These are phyloP conservation scores for Tenthredo mesomela DNA, from an alignment of 2,888 invertebrate genomes.

Conservation along the genomic window DNA sequence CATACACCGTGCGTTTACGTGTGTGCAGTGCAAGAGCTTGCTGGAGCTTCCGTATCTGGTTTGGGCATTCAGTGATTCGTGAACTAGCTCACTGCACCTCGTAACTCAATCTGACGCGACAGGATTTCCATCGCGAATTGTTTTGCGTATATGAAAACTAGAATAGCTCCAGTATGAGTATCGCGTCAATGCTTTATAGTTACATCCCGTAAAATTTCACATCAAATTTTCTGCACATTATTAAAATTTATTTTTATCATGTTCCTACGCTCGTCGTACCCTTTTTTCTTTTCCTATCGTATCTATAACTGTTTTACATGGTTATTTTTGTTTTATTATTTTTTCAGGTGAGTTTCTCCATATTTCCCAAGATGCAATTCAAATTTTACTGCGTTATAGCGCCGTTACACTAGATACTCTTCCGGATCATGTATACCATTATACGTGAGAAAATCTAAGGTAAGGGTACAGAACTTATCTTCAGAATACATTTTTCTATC, in stretches of 20 bases:
- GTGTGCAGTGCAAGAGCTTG: neutral
- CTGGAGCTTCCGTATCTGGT: constrained; percentile 59
- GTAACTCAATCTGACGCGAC: constrained; percentile 38
- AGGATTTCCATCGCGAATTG: constrained; percentile 31
- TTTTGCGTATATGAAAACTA: constrained; percentile 13
- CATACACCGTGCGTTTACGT: neutral
- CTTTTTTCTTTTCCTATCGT: no score
- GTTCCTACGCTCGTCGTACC: neutral
- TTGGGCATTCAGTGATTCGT: constrained; percentile 59
- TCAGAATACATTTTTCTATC: constrained; percentile 3
- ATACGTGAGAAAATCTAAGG: neutral
- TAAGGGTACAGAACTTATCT: neutral
- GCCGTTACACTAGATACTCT: neutral
- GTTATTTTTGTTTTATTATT: neutral
- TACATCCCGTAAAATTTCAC: neutral
- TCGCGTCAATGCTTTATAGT: neutral
- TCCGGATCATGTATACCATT: neutral
- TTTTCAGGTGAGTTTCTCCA: constrained; percentile 24
- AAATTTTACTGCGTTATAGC: neutral
- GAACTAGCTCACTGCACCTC: constrained; percentile 58
- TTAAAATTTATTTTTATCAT: neutral
- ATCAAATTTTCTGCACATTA: neutral
- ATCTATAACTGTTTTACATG: no score
- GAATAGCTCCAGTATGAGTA: neutral
- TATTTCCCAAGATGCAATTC: neutral